Percentiles rank a stretch among this genome's conserved stretches.
phyloP scores from a whole-genome alignment of 2,113 vertebrate genomes.

The Tragelaphus buxtoni region DNA sequence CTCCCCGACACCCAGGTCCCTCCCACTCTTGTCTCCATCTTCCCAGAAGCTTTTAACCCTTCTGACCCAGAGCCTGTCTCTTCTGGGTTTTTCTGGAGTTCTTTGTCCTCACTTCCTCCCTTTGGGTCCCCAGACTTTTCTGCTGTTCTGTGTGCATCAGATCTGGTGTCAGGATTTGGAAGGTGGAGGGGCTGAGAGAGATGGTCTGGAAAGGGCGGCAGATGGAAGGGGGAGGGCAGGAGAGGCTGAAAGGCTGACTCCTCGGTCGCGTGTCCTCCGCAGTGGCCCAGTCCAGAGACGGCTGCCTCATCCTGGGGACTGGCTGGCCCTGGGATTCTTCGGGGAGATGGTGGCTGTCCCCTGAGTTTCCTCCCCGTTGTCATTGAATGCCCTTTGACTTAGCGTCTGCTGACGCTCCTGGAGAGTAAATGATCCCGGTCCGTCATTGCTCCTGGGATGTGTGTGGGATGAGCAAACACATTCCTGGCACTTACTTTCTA shows the following conservation, averaged over 20 bases:
- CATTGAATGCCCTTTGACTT: not conserved
- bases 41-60: not conserved
- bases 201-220: not conserved
- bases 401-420: not conserved
- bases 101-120: not conserved
- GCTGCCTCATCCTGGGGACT: too few relatives aligned
- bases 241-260: not conserved
- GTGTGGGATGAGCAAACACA: not conserved
- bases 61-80: not conserved
- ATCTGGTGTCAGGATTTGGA: not conserved
- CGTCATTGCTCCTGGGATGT: fast-evolving
- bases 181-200: not conserved
- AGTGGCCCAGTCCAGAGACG: not conserved
- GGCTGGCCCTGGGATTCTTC: not conserved
- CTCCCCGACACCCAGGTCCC: not conserved
- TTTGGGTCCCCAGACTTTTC: not conserved
- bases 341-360: not conserved
- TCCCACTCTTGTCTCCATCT: fast-evolving
- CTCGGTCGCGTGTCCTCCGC: fast-evolving
- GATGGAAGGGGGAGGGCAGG: not conserved
- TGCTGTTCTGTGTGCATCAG: not conserved
- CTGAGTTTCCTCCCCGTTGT: not conserved
- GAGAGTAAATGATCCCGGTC: not conserved
- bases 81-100: not conserved
- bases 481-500: not conserved